Evolutionary conservation across 2,113 vertebrate genomes (phyloP).

Genomic region (Tetrao urogallus): DNA sequence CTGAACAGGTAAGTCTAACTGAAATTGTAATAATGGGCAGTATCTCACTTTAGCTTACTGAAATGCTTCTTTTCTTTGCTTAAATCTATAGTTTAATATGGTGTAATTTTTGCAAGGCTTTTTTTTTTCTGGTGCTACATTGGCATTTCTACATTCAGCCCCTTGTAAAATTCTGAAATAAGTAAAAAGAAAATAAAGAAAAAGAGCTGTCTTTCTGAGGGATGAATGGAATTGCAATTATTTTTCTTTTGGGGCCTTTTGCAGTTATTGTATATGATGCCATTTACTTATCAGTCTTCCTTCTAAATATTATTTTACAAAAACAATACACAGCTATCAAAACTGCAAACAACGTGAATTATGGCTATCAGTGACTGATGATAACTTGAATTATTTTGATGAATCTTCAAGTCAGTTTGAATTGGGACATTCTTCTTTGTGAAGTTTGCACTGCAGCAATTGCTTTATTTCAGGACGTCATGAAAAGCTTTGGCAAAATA

Average conservation of each 20-base stretch:
- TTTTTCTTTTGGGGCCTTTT: neutral
- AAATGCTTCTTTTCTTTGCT: neutral
- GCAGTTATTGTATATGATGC: neutral
- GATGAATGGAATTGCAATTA: neutral
- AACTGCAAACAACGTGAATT: neutral
- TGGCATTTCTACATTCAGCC: neutral
- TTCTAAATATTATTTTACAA: neutral
- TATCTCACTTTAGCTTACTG: neutral
- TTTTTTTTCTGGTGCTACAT: neutral
- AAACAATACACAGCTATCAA: neutral
- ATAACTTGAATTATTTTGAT: neutral
- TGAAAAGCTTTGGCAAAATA: neutral
- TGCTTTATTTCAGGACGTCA: neutral
- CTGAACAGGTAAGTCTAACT: constrained; percentile 69
- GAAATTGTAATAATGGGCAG: neutral
- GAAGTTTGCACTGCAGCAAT: neutral
- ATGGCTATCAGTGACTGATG: fast-evolving
- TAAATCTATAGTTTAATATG: neutral
- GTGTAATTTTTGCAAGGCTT: neutral
- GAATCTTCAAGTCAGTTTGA: neutral
- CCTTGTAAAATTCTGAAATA: neutral
- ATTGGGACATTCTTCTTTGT: neutral
- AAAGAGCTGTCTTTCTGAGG: neutral
- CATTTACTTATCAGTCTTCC: neutral
- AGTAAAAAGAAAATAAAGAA: neutral